These are phyloP conservation scores for Rhinogobio ventralis DNA, from an alignment of 2,797 vertebrate genomes.

Conservation along the genomic window DNA sequence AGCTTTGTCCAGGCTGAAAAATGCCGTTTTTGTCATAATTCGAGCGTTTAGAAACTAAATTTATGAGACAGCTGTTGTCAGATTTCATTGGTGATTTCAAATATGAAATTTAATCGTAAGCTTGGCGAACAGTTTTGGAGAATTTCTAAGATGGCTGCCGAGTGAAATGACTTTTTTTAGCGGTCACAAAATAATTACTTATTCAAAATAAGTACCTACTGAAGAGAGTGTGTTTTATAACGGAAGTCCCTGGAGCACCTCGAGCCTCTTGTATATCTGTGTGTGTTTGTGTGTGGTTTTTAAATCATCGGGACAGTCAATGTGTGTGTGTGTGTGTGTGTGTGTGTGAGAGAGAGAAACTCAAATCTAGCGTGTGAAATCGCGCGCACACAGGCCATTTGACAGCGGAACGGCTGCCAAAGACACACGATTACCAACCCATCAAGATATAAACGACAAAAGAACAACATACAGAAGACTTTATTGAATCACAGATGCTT, in stretches of 20 bases:
- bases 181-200: neutral
- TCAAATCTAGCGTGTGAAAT: neutral
- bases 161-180: neutral
- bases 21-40: no score
- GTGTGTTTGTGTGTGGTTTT: conserved; percentile 13
- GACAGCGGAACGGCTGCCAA: conserved; percentile 71
- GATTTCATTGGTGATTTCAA: no score
- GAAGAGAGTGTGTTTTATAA: neutral
- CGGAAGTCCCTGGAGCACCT: conserved; percentile 17
- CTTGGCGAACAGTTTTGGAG: no score
- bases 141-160: no score
- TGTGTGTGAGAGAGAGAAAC: conserved; percentile 26
- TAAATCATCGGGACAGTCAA: neutral
- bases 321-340: conserved; percentile 13
- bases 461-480: conserved; percentile 15
- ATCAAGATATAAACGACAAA: neutral
- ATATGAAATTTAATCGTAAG: no score
- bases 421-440: conserved; percentile 64
- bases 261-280: neutral
- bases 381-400: conserved; percentile 10
- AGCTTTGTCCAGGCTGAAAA: no score
- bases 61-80: no score
- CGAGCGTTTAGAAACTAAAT: no score
- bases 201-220: neutral
- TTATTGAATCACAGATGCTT: conserved; percentile 56